Conservation (phyloP, 1,140 invertebrate species). For the Drosophila carrolli region DNA sequence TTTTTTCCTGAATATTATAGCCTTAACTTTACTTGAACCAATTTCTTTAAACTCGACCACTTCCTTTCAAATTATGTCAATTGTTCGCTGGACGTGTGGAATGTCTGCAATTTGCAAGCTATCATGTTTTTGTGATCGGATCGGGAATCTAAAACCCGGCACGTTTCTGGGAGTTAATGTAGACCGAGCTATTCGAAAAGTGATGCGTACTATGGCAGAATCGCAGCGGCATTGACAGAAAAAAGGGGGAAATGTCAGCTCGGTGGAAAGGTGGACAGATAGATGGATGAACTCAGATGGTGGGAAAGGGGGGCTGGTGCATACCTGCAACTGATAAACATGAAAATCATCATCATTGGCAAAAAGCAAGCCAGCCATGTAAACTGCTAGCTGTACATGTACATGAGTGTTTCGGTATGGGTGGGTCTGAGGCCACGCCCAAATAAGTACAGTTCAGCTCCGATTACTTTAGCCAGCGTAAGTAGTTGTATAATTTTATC, state of each 20-base stretch:
- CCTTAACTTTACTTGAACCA: too few species aligned
- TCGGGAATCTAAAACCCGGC: slow-evolving; percentile 20
- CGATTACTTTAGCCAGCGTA: not conserved
- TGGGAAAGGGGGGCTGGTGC: not conserved
- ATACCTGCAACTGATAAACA: slow-evolving; percentile 48
- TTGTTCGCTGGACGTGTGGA: slow-evolving; percentile 19
- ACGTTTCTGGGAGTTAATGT: slow-evolving; percentile 50
- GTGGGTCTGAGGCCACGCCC: slow-evolving; percentile 8
- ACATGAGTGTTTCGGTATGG: slow-evolving; percentile 5
- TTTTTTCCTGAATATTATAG: too few species aligned
- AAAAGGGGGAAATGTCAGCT: slow-evolving; percentile 16
- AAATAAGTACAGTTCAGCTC: slow-evolving; percentile 10
- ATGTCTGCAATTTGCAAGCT: slow-evolving; percentile 65
- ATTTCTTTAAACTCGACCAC: slow-evolving; percentile 18
- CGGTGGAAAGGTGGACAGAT: slow-evolving; percentile 10
- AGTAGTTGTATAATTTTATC: too few species aligned
- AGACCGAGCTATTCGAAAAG: slow-evolving; percentile 50
- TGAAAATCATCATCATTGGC: slow-evolving; percentile 41
- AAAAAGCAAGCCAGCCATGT: slow-evolving; percentile 39
- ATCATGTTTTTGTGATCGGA: slow-evolving; percentile 8
- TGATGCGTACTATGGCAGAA: slow-evolving; percentile 50
- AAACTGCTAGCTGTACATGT: slow-evolving; percentile 4
- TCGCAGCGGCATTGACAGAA: slow-evolving; percentile 40
- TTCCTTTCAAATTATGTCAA: slow-evolving; percentile 30
- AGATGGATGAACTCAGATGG: slow-evolving; percentile 8